Percentiles rank a stretch among this genome's conserved stretches.
Evolutionary conservation across 1,140 invertebrate species (phyloP).

Genomic region (Hypsibius dujardini): DNA sequence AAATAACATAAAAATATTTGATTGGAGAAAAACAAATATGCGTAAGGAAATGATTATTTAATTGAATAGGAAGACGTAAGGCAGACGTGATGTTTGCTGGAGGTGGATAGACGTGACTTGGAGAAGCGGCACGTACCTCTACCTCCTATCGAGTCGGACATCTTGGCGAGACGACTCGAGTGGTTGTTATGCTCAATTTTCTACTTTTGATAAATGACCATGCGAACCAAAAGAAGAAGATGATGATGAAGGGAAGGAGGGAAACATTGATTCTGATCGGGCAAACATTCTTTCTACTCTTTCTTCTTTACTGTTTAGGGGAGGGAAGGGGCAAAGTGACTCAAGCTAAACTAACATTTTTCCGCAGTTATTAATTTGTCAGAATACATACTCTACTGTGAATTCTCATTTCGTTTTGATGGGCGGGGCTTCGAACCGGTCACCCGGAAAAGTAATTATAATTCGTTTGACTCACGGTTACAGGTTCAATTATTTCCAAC

Average conservation of each 20-base stretch:
- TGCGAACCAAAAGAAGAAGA: not conserved
- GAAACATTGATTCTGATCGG: not conserved
- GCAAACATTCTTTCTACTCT: conserved; percentile 6
- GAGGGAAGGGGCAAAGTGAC: not conserved
- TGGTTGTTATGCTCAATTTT: conserved; percentile 10
- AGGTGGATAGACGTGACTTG: too few species aligned
- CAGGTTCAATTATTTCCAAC: too few species aligned
- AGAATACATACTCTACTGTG: not conserved
- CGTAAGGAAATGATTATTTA: too few species aligned
- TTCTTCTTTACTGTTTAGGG: not conserved
- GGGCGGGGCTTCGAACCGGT: not conserved
- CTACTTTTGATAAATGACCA: not conserved
- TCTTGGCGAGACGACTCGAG: too few species aligned
- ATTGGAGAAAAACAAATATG: too few species aligned
- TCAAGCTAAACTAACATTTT: conserved; percentile 7
- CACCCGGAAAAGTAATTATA: not conserved
- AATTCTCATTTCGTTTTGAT: not conserved
- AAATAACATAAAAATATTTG: too few species aligned
- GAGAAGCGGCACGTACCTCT: too few species aligned
- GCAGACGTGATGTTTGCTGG: too few species aligned
- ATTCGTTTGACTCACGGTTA: too few species aligned
- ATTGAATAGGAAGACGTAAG: too few species aligned
- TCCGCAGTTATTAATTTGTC: conserved; percentile 6
- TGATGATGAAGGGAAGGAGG: not conserved
- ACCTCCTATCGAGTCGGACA: too few species aligned